A percentile compares a stretch with the other conserved stretches of the same genome.
These are phyloP conservation scores for Dryobotodes eremita DNA, from an alignment of 2,888 invertebrate genomes.

Conservation along the genomic window DNA sequence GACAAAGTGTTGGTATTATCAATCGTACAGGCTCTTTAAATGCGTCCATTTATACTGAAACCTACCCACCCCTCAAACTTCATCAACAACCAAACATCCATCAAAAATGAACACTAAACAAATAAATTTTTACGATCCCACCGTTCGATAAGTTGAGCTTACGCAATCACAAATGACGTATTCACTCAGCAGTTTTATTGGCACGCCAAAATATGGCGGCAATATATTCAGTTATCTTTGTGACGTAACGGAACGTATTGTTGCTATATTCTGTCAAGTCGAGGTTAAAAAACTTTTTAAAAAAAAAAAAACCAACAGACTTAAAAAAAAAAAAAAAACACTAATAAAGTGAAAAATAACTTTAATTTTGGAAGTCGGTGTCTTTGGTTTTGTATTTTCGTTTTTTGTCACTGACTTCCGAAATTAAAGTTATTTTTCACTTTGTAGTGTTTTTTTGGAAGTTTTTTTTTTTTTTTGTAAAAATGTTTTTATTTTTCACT, in stretches of 20 bases:
- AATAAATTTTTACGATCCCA: conserved; percentile 32
- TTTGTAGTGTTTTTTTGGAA: too few species aligned
- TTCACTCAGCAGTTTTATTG: conserved; percentile 60
- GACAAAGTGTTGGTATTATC: not conserved
- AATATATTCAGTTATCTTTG: conserved; percentile 43
- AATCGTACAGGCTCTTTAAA: not conserved
- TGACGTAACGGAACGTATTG: conserved; percentile 28
- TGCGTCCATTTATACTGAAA: not conserved
- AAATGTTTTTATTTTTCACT: too few species aligned
- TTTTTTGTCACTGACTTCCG: too few species aligned
- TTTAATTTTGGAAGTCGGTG: too few species aligned
- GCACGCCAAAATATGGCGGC: conserved; percentile 35
- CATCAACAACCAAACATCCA: not conserved
- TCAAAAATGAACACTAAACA: conserved; percentile 12
- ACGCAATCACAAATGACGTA: conserved; percentile 56
- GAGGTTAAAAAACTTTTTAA: too few species aligned
- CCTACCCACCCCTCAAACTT: not conserved
- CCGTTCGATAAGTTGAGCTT: conserved; percentile 18
- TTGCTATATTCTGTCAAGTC: conserved; percentile 9
- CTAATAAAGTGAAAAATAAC: too few species aligned
- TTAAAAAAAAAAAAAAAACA: too few species aligned
- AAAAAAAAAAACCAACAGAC: too few species aligned
- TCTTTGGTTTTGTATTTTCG: too few species aligned
- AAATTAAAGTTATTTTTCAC: too few species aligned
- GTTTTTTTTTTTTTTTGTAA: too few species aligned